Evolutionary conservation across 2,113 vertebrate species (phyloP).

Genomic region (Actenoides hombroni): DNA sequence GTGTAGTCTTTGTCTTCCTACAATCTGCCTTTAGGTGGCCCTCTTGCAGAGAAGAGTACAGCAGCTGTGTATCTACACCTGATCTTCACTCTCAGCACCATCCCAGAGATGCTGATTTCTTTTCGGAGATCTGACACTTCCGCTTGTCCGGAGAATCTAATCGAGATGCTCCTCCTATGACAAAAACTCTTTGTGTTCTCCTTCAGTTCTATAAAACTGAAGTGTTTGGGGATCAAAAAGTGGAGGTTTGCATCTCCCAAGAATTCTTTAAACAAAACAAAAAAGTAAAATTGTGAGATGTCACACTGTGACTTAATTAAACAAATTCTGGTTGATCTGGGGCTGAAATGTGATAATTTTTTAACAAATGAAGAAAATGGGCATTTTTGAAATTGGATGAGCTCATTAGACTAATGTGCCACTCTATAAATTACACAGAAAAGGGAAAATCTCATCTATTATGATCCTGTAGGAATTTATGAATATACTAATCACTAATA

Average conservation of each 20-base stretch:
- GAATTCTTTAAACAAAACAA: not conserved
- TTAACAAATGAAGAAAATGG: too few species aligned
- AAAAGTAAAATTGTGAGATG: too few species aligned
- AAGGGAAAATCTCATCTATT: not conserved
- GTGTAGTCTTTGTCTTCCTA: not conserved
- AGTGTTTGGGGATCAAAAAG: not conserved
- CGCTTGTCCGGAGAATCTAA: not conserved
- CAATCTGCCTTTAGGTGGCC: not conserved
- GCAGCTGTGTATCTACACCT: not conserved
- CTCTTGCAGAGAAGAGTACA: not conserved
- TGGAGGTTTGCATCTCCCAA: not conserved
- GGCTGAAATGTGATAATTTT: too few species aligned
- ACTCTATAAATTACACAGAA: not conserved
- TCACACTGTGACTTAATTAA: too few species aligned
- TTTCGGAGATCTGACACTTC: not conserved
- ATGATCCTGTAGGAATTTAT: not conserved
- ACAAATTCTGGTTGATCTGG: too few species aligned
- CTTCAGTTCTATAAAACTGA: not conserved
- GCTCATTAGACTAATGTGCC: not conserved
- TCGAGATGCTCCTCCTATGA: not conserved
- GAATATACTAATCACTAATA: not conserved
- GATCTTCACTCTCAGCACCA: accelerated
- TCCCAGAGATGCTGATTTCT: not conserved
- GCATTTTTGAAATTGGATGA: too few species aligned
- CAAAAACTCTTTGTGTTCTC: not conserved